These are phyloP conservation scores for Mythimna loreyi DNA, from an alignment of 2,888 invertebrate species.

Conservation along the genomic window DNA sequence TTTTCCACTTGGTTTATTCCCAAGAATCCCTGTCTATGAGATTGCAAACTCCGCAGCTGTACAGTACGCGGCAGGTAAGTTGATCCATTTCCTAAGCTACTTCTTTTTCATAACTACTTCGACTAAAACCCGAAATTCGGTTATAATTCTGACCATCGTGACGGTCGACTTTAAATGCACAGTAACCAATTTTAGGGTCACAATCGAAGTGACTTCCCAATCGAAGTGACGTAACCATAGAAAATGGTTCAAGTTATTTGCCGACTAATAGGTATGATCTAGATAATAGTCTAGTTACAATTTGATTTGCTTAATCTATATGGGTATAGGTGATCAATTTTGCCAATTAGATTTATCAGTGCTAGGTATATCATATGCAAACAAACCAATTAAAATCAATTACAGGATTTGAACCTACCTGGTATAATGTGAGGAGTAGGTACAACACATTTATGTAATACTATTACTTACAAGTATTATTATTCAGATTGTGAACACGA, in stretches of 20 bases:
- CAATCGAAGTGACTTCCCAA: too few species aligned
- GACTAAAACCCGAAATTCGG: too few species aligned
- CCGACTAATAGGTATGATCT: too few species aligned
- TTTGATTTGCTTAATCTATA: constrained; percentile 4
- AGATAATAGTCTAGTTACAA: constrained; percentile 3
- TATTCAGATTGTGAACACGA: constrained; percentile 1
- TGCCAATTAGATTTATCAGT: constrained; percentile 16
- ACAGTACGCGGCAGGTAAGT: too few species aligned
- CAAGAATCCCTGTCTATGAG: constrained; percentile 8
- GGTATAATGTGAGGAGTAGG: constrained; percentile 2
- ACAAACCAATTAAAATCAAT: constrained; percentile 31
- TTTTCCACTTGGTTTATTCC: constrained; percentile 22
- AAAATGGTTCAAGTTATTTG: too few species aligned
- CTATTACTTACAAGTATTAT: constrained; percentile 16
- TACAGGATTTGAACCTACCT: constrained; percentile 17
- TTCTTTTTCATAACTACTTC: too few species aligned
- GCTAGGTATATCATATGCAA: constrained; percentile 7
- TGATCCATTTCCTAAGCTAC: too few species aligned
- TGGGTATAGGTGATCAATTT: constrained; percentile 1
- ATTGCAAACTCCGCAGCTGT: constrained; percentile 11
- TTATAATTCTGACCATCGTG: too few species aligned
- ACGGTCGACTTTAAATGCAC: too few species aligned
- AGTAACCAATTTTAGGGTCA: too few species aligned
- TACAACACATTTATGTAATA: background rate
- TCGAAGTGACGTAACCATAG: too few species aligned